Conservation (phyloP, 2,113 vertebrate species). For the Coregonus clupeaformis region DNA sequence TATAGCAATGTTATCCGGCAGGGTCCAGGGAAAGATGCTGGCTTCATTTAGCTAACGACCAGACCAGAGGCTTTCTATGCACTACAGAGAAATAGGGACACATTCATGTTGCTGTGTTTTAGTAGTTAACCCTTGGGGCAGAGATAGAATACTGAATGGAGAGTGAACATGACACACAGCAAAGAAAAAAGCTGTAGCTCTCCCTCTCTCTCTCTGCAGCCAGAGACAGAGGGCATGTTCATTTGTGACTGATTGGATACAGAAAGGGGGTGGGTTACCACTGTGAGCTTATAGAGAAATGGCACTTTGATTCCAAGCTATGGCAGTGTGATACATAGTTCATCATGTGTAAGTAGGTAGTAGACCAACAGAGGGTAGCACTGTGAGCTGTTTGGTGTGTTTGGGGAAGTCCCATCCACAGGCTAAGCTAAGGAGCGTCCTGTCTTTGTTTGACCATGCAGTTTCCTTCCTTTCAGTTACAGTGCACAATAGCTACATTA, state of each 20-base stretch:
- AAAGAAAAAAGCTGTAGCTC: neutral
- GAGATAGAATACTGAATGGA: too few species aligned
- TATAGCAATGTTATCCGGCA: neutral
- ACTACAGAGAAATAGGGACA: slow-evolving; percentile 15
- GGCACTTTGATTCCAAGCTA: too few species aligned
- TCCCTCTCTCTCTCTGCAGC: neutral
- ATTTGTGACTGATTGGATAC: too few species aligned
- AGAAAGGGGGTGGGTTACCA: neutral
- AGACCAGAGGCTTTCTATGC: slow-evolving; percentile 2
- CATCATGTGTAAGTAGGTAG: neutral
- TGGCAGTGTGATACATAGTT: too few species aligned
- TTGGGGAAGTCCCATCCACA: slow-evolving; percentile 39
- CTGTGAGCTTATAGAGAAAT: neutral
- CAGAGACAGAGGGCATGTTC: too few species aligned
- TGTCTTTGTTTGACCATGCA: slow-evolving; percentile 63
- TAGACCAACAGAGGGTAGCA: neutral
- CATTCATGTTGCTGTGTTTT: slow-evolving; percentile 17
- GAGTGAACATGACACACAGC: too few species aligned
- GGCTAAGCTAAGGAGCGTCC: slow-evolving; percentile 57
- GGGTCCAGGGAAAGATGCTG: neutral
- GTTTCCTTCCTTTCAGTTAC: slow-evolving; percentile 62
- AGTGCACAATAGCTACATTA: neutral
- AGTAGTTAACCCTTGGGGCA: neutral
- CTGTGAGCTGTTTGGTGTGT: slow-evolving; percentile 12
- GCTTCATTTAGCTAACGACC: neutral